phyloP scores from a whole-genome alignment of 2,888 invertebrate species.

The Lasioglossum marginatum region DNA sequence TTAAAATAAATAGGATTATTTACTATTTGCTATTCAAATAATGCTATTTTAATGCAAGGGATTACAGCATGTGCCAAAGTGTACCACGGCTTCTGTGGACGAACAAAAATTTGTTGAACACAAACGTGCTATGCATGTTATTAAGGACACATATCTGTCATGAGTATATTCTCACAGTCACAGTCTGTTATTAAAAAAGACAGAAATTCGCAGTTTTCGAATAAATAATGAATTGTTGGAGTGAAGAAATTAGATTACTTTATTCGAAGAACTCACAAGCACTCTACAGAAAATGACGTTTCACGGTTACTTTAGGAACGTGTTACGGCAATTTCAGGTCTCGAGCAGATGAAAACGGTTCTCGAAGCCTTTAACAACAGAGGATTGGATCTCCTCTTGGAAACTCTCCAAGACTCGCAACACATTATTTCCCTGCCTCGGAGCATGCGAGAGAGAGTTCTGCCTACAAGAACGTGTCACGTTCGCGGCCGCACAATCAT shows the following conservation, averaged over 20 bases:
- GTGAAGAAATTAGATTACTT: neutral
- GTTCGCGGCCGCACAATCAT: slow-evolving; percentile 37
- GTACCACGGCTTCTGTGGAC: too few species aligned
- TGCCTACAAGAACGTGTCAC: slow-evolving; percentile 22
- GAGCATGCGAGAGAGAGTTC: neutral
- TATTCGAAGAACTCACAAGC: neutral
- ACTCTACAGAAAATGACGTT: neutral
- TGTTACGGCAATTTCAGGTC: slow-evolving; percentile 1
- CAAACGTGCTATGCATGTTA: too few species aligned
- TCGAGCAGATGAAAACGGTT: slow-evolving; percentile 34
- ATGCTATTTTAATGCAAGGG: too few species aligned
- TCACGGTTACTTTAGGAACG: neutral
- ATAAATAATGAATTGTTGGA: neutral
- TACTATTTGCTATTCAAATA: too few species aligned
- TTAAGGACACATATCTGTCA: too few species aligned
- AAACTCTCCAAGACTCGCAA: slow-evolving; percentile 45
- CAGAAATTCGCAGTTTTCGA: neutral
- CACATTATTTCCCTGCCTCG: slow-evolving; percentile 25
- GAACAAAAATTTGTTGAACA: too few species aligned
- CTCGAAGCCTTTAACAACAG: slow-evolving; percentile 18
- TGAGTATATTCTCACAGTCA: too few species aligned
- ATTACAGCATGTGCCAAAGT: too few species aligned
- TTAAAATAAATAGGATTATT: too few species aligned
- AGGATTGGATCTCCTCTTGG: slow-evolving; percentile 41
- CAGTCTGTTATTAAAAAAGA: too few species aligned